Base-by-base conservation (phyloP, 2,797 vertebrate species). In the Podarcis lilfordi region DNA sequence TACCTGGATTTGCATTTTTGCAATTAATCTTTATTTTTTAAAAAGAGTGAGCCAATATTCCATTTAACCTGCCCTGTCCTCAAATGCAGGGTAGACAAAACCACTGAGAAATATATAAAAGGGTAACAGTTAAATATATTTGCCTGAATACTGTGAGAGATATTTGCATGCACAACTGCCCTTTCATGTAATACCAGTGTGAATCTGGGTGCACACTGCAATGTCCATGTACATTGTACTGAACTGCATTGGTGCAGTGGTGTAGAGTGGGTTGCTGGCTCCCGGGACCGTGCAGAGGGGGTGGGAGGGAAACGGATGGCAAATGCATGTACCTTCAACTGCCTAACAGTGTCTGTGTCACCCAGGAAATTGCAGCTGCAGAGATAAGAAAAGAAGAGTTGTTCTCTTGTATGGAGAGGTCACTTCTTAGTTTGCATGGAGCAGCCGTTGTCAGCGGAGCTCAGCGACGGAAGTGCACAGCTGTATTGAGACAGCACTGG, bases 1-100 rank as follows among this genome's bases (percentile, higher is more conserved):
- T 69, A 35, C 91, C 69, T 66, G 15, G 68, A 75, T 72, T 35
- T 40, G 21, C 2, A 35, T 3, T 84, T 93, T 91, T 76, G 79
- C 43, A 89, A 80, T 84, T 55, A 80, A 85, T 7, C 1, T 0
- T 2, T 0, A 0, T 89, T 92, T 92, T 74, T 13, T 78, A 79
- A 55, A 86, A 66, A 61, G 82, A 50, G 0, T 27, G 64, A 78
- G 45, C 81, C 32, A 61, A 40, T 83, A 37, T 59, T 77, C 23
- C 27, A 29, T 66, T 68, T 68, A 68, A 77, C 74, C n/a, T 68
- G 21, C 7, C 72, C 40, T 87, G 29, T 75, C 71, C 37, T 82
- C 50, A 64, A 21, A 45, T 19, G 23, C 59, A 6, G 69, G 13
- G 25, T 76, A 55, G 37, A n/a, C 11, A 66, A 82, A 29, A 74